Conservation (phyloP, 2,888 invertebrate species). For the Thymelicus lineola region DNA sequence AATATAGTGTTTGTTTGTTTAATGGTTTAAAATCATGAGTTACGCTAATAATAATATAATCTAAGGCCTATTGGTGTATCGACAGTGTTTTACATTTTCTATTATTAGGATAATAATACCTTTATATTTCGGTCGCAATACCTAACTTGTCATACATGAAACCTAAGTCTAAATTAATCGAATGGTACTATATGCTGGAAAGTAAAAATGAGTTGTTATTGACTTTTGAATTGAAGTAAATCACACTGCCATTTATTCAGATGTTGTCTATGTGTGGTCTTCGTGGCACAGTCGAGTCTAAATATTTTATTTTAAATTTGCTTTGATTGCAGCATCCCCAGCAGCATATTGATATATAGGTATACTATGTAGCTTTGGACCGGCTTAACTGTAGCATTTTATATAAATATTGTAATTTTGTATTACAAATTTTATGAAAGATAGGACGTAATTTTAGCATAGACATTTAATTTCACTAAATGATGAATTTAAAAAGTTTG, state of each 20-base stretch:
- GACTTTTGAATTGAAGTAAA: neutral
- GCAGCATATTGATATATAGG: too few species aligned
- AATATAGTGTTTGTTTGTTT: neutral
- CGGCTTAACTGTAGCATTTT: neutral
- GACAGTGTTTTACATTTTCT: neutral
- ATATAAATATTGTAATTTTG: neutral
- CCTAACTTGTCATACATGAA: conserved; percentile 19
- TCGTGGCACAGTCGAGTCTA: conserved; percentile 13
- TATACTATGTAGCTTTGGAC: neutral
- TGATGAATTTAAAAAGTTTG: too few species aligned
- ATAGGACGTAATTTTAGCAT: neutral
- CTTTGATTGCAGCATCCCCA: conserved; percentile 36
- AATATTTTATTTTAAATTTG: conserved; percentile 37
- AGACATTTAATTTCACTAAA: neutral
- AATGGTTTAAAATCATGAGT: conserved; percentile 18
- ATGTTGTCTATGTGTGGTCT: conserved; percentile 8
- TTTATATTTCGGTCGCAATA: neutral
- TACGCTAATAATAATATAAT: neutral
- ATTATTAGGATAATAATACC: neutral
- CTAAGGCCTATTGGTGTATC: neutral
- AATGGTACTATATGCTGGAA: too few species aligned
- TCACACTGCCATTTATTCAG: conserved; percentile 3
- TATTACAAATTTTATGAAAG: conserved; percentile 1
- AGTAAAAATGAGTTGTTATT: neutral
- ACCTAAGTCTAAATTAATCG: too few species aligned